A percentile compares a stretch with the other conserved stretches of the same genome.
Evolutionary conservation across 1,140 invertebrate genomes (phyloP).

Genomic region (Leptinotarsa texana): DNA sequence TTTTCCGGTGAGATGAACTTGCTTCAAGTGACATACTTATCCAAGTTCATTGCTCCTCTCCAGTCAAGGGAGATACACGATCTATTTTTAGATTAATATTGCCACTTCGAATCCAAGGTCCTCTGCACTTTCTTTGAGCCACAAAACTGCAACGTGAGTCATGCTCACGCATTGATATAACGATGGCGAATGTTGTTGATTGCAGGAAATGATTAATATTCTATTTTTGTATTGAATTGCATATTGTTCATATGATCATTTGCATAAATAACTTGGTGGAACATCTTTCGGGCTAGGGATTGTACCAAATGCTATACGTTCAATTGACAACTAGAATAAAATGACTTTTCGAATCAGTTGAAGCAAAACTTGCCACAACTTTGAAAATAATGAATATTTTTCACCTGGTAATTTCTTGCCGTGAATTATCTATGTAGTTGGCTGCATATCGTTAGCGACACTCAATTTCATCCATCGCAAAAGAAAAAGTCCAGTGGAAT

Average conservation of each 20-base stretch:
- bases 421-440: too few species aligned
- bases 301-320: too few species aligned
- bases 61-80: not conserved
- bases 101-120: not conserved
- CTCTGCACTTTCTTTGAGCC: not conserved
- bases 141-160: constrained; percentile 1
- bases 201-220: not conserved
- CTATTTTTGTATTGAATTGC: not conserved
- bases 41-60: not conserved
- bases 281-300: too few species aligned
- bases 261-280: too few species aligned
- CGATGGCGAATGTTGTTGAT: not conserved
- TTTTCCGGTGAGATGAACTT: constrained; percentile 5
- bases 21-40: not conserved
- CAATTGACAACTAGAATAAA: too few species aligned
- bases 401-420: too few species aligned
- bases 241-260: not conserved
- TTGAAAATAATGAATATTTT: too few species aligned
- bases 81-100: constrained; percentile 4
- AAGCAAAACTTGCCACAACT: too few species aligned
- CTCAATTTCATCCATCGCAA: too few species aligned
- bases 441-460: too few species aligned
- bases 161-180: not conserved
- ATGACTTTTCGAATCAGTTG: too few species aligned
- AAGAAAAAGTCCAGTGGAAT: not conserved